These are phyloP conservation scores for Luehdorfia chinensis DNA, from an alignment of 1,140 invertebrate genomes.

Conservation along the genomic window DNA sequence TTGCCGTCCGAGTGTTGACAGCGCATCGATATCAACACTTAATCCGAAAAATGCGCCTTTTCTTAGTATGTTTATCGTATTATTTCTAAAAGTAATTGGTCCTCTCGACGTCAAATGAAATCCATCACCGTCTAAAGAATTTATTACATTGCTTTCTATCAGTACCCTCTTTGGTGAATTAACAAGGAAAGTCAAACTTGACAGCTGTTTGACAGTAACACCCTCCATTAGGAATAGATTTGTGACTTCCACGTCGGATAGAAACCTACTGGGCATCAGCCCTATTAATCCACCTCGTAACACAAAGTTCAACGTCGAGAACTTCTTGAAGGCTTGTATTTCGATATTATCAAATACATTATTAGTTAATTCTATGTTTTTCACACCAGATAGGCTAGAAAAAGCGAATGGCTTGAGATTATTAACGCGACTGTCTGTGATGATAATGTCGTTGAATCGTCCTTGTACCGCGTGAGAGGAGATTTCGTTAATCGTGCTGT, in stretches of 20 bases:
- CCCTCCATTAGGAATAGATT: constrained; percentile 81
- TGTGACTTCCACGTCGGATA: constrained; percentile 85
- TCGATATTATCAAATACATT: constrained; percentile 79
- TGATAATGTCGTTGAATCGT: constrained; percentile 81
- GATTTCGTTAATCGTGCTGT: constrained; percentile 78
- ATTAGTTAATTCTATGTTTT: constrained; percentile 76
- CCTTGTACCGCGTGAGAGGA: constrained; percentile 84
- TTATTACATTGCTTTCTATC: constrained; percentile 80
- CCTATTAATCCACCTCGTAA: constrained; percentile 72
- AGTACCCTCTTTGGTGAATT: constrained; percentile 78
- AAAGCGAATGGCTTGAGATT: constrained; percentile 84
- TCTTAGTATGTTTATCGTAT: constrained; percentile 77
- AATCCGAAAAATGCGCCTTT: constrained; percentile 81
- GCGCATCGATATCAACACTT: constrained; percentile 71
- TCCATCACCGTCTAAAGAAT: constrained; percentile 80
- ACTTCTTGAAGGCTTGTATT: constrained; percentile 87
- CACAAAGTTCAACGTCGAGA: constrained; percentile 81
- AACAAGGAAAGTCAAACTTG: constrained; percentile 81
- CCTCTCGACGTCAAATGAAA: constrained; percentile 81
- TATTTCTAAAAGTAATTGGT: constrained; percentile 81
- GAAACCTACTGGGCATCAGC: constrained; percentile 81
- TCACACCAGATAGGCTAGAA: constrained; percentile 80
- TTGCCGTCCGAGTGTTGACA: constrained; percentile 44
- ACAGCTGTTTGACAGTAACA: constrained; percentile 77
- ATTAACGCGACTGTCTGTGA: constrained; percentile 80